Evolutionary conservation across 2,113 vertebrate genomes (phyloP), one percentile per base, ranked within the genome.

Genomic region (Oreochromis spilurus): DNA sequence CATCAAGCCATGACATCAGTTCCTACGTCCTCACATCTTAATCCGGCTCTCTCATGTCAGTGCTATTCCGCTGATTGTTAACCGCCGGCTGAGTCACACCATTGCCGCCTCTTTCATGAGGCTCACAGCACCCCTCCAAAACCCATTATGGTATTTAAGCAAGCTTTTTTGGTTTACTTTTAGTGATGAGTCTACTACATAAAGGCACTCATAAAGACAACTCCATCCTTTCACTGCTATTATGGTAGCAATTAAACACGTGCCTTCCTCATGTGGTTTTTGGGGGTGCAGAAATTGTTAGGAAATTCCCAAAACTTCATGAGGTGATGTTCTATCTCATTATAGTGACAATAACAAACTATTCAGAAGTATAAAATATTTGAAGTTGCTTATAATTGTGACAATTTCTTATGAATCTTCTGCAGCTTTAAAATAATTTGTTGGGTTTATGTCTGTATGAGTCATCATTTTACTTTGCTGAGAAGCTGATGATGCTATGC

Each of bases 181-280:
- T 93, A 50, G 82, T 90, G 88, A 91, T 87, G 88, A 90, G 90
- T 89, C 75, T 80, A 82, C 81, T 82, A 85, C 86, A 86, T 92
- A 93, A 93, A 93, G 65, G 50, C 72, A 75, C 77, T 88, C 89
- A 85, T 90, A 89, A 91, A 89, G 67, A 88, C 60, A 89, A 85
- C 82, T 93, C 67, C 93, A 93, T 84, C 87, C 90, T 95, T 91
- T 92, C 87, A 89, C 86, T 88, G 79, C 86, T 80, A 87, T 90
- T 93, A 87, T 91, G 90, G 91, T 87, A 50, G 84, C 80, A 86
- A 90, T 91, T 86, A 86, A 93, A 82, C 85, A 88, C 85, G 60
- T 90, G 58, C 38, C 55, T 65, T 86, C 88, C 81, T 94, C 55
- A 86, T 94, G 93, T 94, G 93, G 92, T 78, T 92, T 86, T 77